These are phyloP conservation scores for Diadegma fenestrale DNA, from an alignment of 2,888 invertebrate genomes.

Conservation along the genomic window DNA sequence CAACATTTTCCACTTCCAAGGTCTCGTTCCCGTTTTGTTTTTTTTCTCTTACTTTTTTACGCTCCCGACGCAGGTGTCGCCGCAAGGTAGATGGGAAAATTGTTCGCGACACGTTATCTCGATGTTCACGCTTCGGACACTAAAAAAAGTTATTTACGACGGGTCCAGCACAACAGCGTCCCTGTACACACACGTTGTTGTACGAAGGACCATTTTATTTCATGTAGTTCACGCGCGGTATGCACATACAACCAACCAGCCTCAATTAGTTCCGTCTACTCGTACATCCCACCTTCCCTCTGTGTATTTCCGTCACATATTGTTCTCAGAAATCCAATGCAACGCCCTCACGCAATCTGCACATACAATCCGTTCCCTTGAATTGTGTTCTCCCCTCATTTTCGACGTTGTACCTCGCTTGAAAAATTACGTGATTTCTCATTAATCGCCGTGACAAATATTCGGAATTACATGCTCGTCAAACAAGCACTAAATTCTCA, in stretches of 20 bases:
- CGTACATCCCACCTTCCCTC: conserved; percentile 14
- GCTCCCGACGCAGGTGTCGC: not conserved
- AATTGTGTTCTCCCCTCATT: not conserved
- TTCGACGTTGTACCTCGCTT: not conserved
- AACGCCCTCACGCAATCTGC: not conserved
- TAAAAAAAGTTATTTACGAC: conserved; percentile 51
- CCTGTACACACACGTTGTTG: not conserved
- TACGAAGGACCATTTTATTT: conserved; percentile 6
- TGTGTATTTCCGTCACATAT: conserved; percentile 6
- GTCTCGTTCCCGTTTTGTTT: not conserved
- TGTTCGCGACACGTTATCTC: conserved; percentile 27
- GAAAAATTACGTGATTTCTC: not conserved
- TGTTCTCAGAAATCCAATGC: not conserved
- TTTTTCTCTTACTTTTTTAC: not conserved
- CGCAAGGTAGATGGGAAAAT: conserved; percentile 45
- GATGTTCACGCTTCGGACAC: conserved; percentile 40
- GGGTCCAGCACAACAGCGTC: conserved; percentile 20
- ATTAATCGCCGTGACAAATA: not conserved
- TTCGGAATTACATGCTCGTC: no score
- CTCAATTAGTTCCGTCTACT: conserved; percentile 60
- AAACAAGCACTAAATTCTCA: no score
- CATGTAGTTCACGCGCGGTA: conserved; percentile 5
- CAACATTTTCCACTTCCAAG: not conserved
- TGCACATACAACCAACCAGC: conserved; percentile 41
- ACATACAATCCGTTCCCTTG: not conserved